phyloP scores from a whole-genome alignment of 2,888 invertebrate species.

The Amphipoea oculea region DNA sequence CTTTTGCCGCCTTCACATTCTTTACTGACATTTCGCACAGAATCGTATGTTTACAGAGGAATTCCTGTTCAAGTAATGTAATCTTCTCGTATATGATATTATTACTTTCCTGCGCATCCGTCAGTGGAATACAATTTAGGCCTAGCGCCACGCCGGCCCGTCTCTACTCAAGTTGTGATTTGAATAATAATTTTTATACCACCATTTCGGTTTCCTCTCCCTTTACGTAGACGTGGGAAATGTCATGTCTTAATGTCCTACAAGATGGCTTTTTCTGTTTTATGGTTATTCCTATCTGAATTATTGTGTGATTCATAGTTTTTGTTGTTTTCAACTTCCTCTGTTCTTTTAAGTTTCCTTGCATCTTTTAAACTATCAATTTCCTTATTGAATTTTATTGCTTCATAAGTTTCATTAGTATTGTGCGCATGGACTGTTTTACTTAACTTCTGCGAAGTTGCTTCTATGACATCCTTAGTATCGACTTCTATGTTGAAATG shows the following conservation, averaged over 20 bases:
- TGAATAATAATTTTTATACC: constrained; percentile 89
- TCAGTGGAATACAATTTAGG: constrained; percentile 88
- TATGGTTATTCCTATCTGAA: constrained; percentile 70
- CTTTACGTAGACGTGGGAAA: constrained; percentile 87
- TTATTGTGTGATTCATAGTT: constrained; percentile 61
- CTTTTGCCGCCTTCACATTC: constrained; percentile 10
- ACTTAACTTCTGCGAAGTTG: constrained; percentile 16
- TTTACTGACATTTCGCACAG: constrained; percentile 41
- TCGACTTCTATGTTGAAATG: constrained; percentile 42
- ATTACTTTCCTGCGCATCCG: constrained; percentile 85
- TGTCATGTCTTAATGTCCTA: constrained; percentile 84
- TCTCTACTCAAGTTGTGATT: constrained; percentile 85
- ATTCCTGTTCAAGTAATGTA: constrained; percentile 74
- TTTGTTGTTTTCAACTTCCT: constrained; percentile 61
- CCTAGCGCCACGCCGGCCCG: constrained; percentile 84
- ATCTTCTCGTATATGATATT: constrained; percentile 73
- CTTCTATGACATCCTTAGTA: constrained; percentile 32
- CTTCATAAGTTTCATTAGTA: constrained; percentile 37
- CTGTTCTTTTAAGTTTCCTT: constrained; percentile 47
- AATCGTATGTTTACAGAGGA: constrained; percentile 60
- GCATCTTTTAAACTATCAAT: constrained; percentile 39
- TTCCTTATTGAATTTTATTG: constrained; percentile 56
- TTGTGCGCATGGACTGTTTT: constrained; percentile 32
- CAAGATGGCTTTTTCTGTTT: constrained; percentile 75
- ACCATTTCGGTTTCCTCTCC: constrained; percentile 89